A percentile compares a stretch with the other conserved stretches of the same genome.
phyloP scores from a whole-genome alignment of 2,113 vertebrate species.

The Petroica traversi region DNA sequence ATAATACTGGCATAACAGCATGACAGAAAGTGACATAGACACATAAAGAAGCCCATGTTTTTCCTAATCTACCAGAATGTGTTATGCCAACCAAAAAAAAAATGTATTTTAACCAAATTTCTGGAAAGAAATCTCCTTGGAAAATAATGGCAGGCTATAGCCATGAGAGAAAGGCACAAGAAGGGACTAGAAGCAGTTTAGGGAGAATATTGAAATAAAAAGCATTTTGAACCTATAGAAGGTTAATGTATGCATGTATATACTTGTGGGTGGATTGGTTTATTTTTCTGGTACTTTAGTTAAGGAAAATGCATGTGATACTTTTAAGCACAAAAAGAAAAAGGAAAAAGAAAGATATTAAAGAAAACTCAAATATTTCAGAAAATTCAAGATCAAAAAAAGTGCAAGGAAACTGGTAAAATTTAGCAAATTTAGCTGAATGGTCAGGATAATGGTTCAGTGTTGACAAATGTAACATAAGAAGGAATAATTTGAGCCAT shows the following conservation, averaged over 20 bases:
- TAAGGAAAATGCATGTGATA: not conserved
- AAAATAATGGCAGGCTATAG: not conserved
- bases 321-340: not conserved
- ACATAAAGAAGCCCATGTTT: not conserved
- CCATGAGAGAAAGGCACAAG: not conserved
- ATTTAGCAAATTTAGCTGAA: not conserved
- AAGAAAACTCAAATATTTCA: not conserved
- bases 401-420: not conserved
- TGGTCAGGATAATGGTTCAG: not conserved
- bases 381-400: not conserved
- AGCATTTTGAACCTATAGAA: not conserved
- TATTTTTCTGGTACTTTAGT: not conserved
- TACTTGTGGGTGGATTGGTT: not conserved
- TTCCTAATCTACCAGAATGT: not conserved
- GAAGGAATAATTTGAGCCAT: not conserved
- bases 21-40: not conserved
- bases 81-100: not conserved
- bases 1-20: not conserved
- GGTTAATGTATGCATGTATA: not conserved
- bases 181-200: not conserved
- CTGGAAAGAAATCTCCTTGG: not conserved
- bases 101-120: not conserved
- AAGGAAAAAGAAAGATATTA: not conserved
- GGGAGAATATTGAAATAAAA: not conserved
- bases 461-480: slow-evolving; percentile 1